Evolutionary conservation across 2,888 invertebrate genomes (phyloP).

Genomic region (Maniola hyperantus): DNA sequence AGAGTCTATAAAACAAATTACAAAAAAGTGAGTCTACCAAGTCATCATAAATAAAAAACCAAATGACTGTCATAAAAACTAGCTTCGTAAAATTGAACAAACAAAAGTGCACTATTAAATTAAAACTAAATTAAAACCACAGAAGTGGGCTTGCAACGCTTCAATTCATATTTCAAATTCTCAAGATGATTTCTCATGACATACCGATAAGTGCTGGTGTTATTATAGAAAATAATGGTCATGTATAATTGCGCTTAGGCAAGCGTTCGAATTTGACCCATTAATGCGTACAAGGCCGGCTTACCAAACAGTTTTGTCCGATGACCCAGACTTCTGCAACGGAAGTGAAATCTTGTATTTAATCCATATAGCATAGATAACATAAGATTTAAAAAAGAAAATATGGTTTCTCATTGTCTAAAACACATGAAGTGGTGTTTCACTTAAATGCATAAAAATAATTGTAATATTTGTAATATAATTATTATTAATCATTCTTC

Average conservation of each 20-base stretch:
- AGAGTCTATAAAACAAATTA: too few relatives aligned
- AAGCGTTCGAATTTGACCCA: constrained; percentile 68
- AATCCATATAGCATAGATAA: background rate
- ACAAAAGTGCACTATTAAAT: background rate
- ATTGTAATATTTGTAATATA: too few relatives aligned
- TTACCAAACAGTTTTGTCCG: constrained; percentile 56
- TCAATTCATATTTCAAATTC: constrained; percentile 22
- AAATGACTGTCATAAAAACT: too few relatives aligned
- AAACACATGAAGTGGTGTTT: background rate
- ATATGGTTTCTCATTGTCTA: background rate
- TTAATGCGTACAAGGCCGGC: constrained; percentile 62
- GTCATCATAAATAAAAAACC: too few relatives aligned
- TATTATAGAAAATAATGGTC: constrained; percentile 70
- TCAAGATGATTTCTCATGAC: constrained; percentile 45
- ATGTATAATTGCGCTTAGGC: constrained; percentile 71
- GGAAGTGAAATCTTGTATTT: constrained; percentile 21
- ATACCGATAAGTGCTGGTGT: constrained; percentile 61
- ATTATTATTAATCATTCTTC: too few relatives aligned
- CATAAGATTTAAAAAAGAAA: background rate
- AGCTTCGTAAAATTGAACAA: background rate
- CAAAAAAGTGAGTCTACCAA: too few relatives aligned
- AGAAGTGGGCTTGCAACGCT: background rate
- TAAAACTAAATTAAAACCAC: background rate
- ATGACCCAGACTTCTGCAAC: constrained; percentile 36
- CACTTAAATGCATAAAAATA: background rate